Evolutionary conservation across 2,113 vertebrate genomes (phyloP), one percentile per base, ranked within the genome.

Genomic region (Ctenomys sociabilis): DNA sequence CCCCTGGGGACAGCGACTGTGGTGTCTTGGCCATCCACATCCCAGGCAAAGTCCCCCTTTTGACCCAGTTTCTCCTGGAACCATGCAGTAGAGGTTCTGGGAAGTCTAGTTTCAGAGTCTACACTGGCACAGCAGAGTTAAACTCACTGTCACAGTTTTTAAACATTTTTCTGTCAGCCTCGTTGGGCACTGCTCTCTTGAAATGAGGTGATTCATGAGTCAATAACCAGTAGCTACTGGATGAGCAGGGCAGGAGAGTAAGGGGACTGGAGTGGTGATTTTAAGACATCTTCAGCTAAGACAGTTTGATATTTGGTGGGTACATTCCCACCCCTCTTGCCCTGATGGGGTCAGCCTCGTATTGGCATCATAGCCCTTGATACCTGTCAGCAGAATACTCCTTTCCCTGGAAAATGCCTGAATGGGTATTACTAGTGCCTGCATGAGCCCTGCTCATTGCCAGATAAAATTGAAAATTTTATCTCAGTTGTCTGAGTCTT

Each of bases 41-140:
- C 35, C 35, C 30, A 12, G 7, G 3, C 28, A 22, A 30, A 37
- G 73, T 84, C 87, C 86, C 64, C 70, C 78, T 83, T 88, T 77
- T 35, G n/a, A 3, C 1, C 12, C 28, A 7, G 1, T 93, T 94
- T 94, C 73, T 97, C 88, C 40, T 83, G 92, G 73, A 94, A 93
- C 3, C 1, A 2, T 2, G 21, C 10, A 57, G 61, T 3, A n/a
- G 78, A 91, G 54, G 64, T 92, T 95, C 88, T 91, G 45, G 54
- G 84, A 93, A 68, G 64, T n/a, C 85, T 75, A 57, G 16, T 88
- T 86, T 77, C 54, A 63, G 73, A 63, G 73, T 43, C 13, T 40
- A 7, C 37, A 10, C 16, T 61, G 24, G 17, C 30, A 32, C 10
- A 35, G 11, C 54, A 84, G 85, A 57, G 30, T 11, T 19, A 90